Percentiles rank a stretch among this genome's conserved stretches.
phyloP scores from a whole-genome alignment of 1,140 invertebrate species.

The Drosophila navojoa region DNA sequence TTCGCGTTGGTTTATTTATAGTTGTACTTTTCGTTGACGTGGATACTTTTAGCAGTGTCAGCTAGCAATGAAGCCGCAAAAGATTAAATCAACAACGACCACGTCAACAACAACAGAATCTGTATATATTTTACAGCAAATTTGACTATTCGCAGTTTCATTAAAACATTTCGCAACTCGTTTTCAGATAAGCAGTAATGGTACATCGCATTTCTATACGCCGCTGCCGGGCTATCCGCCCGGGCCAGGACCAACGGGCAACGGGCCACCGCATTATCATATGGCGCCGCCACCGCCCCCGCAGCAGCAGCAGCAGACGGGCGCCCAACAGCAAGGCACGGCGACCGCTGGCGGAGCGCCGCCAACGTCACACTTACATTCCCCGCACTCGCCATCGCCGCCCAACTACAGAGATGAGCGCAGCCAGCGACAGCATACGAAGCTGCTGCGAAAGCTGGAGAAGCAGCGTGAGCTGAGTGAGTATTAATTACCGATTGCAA shows the following conservation, averaged over 20 bases:
- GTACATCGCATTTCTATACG: constrained; percentile 84
- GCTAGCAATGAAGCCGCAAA: constrained; percentile 13
- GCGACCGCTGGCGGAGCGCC: constrained; percentile 32
- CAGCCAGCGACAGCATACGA: constrained; percentile 89
- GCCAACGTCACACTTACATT: constrained; percentile 84
- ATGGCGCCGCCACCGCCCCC: constrained; percentile 75
- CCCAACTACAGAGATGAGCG: constrained; percentile 90
- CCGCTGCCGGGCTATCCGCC: constrained; percentile 85
- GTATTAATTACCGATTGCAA: constrained; percentile 12
- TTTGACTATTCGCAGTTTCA: not conserved
- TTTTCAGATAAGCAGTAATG: constrained; percentile 84
- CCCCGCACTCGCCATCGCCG: constrained; percentile 84
- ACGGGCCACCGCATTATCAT: constrained; percentile 87
- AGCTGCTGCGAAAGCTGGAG: constrained; percentile 90
- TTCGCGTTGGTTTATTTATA: constrained; percentile 38
- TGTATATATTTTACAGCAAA: not conserved
- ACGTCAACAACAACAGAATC: constrained; percentile 28
- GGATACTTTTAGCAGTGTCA: constrained; percentile 22
- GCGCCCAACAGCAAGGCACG: constrained; percentile 25
- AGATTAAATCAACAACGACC: constrained; percentile 23
- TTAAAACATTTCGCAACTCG: not conserved
- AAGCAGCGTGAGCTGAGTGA: constrained; percentile 86
- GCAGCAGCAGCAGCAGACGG: too few species aligned
- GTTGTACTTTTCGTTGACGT: constrained; percentile 54
- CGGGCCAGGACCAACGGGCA: constrained; percentile 84